Base-by-base conservation (phyloP, 2,888 invertebrate species). In the Halocaridina rubra region DNA sequence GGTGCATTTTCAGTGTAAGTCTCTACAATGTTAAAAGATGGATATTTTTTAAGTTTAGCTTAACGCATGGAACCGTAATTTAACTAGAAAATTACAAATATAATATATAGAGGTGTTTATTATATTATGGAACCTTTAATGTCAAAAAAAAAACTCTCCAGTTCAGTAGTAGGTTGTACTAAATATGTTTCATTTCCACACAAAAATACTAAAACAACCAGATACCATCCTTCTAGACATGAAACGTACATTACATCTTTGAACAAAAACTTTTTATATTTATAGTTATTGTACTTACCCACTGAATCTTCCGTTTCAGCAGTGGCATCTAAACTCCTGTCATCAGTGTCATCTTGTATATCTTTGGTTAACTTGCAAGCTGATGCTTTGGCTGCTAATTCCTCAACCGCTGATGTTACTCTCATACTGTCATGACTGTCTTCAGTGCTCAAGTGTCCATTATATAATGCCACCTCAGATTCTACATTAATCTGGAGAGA, bases 361-460 rank as follows among this genome's bases (percentile, higher is more conserved):
- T 64, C 61, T 46, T 33, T 80, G 22, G 32, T 32, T 24, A 39
- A 29, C 27, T 69, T 69, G n/a, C 61, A 57, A 59, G 53, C 33
- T 30, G 29, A 76, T 8, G 77, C 57, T 22, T 84, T 67, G 13
- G 84, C 84, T 30, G 84, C 84, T 19, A 84, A 61, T 22, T 84
- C 84, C 33, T 86, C 86, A 7, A 80, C 86, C n/a, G 86, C 86
- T 32, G 86, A 86, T 8, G 86, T 86, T 16, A 86, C 86, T 32
- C 75, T 86, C 86, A 86, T 86, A 39, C 86, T 86, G 24, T 86
- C 86, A 22, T 80, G 86, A 27, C 82, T 82, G 61, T 86, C 86
- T 32, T 86, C 86, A 3, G 86, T 86, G 71, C 86, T 86, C 59
- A 86, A 61, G 39, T 80, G 81, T 33, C 86, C 86, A 82, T 86